Conservation (phyloP, 2,113 vertebrate species). For the Stomatorhinus ivindoensis region DNA sequence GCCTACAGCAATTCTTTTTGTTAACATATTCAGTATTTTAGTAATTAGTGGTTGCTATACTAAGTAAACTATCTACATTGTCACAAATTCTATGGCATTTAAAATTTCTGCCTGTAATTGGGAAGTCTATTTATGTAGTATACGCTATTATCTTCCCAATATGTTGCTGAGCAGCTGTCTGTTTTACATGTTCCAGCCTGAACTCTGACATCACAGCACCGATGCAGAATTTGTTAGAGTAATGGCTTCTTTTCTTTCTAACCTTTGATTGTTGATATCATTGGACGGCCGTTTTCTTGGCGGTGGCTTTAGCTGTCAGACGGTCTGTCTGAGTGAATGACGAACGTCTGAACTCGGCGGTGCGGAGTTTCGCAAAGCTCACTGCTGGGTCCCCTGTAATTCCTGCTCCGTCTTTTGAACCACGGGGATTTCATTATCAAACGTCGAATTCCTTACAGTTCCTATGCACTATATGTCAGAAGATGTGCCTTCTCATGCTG, state of each 20-base stretch:
- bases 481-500: background rate
- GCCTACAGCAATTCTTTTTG: background rate
- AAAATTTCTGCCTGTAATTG: background rate
- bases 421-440: background rate
- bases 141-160: background rate
- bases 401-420: background rate
- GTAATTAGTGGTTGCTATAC: background rate
- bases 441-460: background rate
- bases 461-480: background rate
- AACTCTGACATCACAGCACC: background rate
- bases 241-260: background rate
- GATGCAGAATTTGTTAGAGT: background rate
- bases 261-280: background rate
- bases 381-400: background rate
- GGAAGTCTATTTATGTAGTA: background rate
- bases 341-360: background rate
- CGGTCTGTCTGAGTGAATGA: background rate
- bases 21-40: background rate
- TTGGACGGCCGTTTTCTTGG: background rate
- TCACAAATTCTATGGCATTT: background rate
- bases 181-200: background rate
- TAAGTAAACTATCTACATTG: background rate
- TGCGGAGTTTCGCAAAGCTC: background rate
- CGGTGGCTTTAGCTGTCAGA: background rate
- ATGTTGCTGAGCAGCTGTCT: background rate